phyloP scores from a whole-genome alignment of 2,113 vertebrate genomes.

The Cranoglanis bouderius region DNA sequence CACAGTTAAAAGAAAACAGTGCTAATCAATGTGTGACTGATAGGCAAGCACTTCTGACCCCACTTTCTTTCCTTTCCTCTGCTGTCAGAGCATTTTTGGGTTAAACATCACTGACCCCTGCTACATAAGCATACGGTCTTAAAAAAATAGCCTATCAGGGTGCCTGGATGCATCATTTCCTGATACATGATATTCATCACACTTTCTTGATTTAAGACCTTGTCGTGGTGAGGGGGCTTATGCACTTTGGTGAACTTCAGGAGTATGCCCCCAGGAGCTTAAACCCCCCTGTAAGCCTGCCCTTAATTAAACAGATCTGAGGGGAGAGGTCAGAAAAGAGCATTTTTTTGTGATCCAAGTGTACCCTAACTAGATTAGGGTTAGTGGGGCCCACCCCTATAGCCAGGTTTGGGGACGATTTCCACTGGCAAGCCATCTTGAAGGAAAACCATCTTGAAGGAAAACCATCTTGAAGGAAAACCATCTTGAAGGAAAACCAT shows the following conservation, averaged over 20 bases:
- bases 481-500: not conserved
- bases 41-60: not conserved
- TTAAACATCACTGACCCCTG: not conserved
- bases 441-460: not conserved
- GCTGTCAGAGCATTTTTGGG: not conserved
- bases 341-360: not conserved
- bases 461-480: too few species aligned
- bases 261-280: not conserved
- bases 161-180: not conserved
- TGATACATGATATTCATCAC: not conserved
- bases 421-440: not conserved
- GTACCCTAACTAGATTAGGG: not conserved
- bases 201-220: not conserved
- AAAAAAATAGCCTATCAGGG: not conserved
- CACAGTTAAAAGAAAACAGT: not conserved
- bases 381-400: not conserved
- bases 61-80: not conserved
- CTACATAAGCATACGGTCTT: not conserved
- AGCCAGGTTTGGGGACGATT: not conserved
- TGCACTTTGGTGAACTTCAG: not conserved
- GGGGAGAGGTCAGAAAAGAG: not conserved
- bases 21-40: conserved; percentile 13
- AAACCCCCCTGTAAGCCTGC: not conserved
- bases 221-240: not conserved
- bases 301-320: not conserved